Percentiles rank a stretch among this genome's conserved stretches.
Evolutionary conservation across 2,888 invertebrate genomes (phyloP).

Genomic region (Conchocele bisecta): DNA sequence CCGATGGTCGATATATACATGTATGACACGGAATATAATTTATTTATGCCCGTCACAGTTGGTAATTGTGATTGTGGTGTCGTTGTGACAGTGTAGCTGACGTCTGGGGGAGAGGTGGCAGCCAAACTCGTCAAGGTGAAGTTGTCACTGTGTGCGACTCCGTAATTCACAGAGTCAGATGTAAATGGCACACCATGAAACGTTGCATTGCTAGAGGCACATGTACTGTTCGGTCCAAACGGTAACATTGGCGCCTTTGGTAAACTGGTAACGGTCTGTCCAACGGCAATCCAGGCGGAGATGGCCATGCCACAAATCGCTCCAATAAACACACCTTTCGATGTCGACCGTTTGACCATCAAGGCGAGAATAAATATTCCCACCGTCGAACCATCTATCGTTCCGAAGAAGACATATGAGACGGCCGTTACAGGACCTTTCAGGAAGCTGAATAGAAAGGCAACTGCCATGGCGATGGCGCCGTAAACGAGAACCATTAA

Average conservation of each 20-base stretch:
- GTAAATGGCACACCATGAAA: background rate
- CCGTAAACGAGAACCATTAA: slow-evolving; percentile 32
- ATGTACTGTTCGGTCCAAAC: slow-evolving; percentile 26
- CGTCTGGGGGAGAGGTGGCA: background rate
- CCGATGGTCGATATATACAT: slow-evolving; percentile 12
- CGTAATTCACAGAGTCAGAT: too few species aligned
- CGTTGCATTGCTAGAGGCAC: too few species aligned
- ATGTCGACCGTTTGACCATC: slow-evolving; percentile 27
- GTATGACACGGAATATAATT: slow-evolving; percentile 23
- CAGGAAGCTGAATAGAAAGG: slow-evolving; percentile 14
- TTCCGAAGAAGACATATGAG: slow-evolving; percentile 25
- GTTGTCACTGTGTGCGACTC: background rate
- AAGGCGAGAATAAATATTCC: slow-evolving; percentile 33
- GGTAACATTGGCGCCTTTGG: slow-evolving; percentile 16
- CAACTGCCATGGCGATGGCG: slow-evolving; percentile 17
- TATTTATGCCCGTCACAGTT: background rate
- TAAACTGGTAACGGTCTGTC: slow-evolving; percentile 10
- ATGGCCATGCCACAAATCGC: slow-evolving; percentile 17
- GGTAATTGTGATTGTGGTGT: background rate
- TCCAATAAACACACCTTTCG: slow-evolving; percentile 29
- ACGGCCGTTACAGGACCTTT: slow-evolving; percentile 15
- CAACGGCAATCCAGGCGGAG: slow-evolving; percentile 25
- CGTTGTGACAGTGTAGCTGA: background rate
- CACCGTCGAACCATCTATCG: slow-evolving; percentile 30
- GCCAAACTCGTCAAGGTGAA: background rate